Base-by-base conservation (phyloP, 1,140 invertebrate genomes). In the Ladona fulva region DNA sequence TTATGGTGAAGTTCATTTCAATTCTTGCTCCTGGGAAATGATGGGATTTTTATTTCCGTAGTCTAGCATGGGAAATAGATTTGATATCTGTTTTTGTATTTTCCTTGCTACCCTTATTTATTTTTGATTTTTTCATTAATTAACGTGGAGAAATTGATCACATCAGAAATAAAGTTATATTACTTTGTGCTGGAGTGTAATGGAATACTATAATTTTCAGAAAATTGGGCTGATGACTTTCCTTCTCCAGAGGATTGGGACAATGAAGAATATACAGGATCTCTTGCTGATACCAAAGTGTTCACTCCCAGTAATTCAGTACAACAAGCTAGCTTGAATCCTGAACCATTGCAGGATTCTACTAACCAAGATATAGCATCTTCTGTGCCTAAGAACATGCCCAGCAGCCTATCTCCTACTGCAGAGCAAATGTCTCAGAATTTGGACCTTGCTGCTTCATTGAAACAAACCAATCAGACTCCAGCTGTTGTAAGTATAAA, bases 201-300 rank as follows among this genome's bases (percentile, higher is more conserved):
- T 66, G 52, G 52, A 66, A 66, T 66, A 66, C 52, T 66, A 66
- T 66, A 66, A 66, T 66, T 66, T 66, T 66, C 52, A 66, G 52
- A 66, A 75, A 84, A 84, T 74, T 89, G 83, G 88, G 82, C 81
- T 42, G 88, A 82, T 80, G 82, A 82, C 75, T 85, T 87, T 80
- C 87, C 89, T 37, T 84, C 86, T 16, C 87, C 90, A 82, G 94
- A 95, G 85, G 95, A 97, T 82, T 97, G 95, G 96, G 95, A 95
- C 84, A 95, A 96, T 83, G 95, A 97, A 86, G 95, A 96, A 83
- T 97, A 96, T 87, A 95, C 94, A 14, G 95, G 95, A 78, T 96
- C 94, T 79, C 87, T 97, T 77, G 92, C 94, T 77, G 96, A 97
- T 83, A 96, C 94, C n/a, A 97, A 97, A 88, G 95, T 98, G 76